phyloP scores from a whole-genome alignment of 2,113 vertebrate species.

The Marmota monax region DNA sequence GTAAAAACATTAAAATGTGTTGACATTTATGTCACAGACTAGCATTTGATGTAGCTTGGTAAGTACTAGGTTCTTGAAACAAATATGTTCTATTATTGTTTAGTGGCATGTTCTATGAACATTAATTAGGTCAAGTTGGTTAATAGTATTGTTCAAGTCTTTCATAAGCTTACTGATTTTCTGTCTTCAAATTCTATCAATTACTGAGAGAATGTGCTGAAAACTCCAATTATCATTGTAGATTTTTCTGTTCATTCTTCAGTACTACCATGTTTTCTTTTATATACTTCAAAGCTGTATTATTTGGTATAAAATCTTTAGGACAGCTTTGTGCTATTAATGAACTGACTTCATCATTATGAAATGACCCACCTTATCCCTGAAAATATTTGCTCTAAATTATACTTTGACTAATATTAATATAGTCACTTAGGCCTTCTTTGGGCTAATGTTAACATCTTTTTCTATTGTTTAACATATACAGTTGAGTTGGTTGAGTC shows the following conservation, averaged over 20 bases:
- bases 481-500: not conserved
- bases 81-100: not conserved
- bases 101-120: not conserved
- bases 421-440: not conserved
- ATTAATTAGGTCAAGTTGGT: not conserved
- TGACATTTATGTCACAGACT: conserved; percentile 9
- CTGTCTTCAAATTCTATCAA: not conserved
- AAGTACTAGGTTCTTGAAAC: not conserved
- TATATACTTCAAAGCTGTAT: not conserved
- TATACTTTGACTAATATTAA: not conserved
- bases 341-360: not conserved
- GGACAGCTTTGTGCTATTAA: not conserved
- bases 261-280: not conserved
- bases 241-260: not conserved
- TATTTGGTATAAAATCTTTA: not conserved
- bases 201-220: not conserved
- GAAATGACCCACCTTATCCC: not conserved
- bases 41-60: not conserved
- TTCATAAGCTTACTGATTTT: not conserved
- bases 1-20: not conserved
- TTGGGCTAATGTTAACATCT: not conserved
- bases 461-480: not conserved
- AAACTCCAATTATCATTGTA: not conserved
- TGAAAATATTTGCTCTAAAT: not conserved
- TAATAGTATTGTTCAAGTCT: not conserved